These are phyloP conservation scores for Malurus elegans DNA, from an alignment of 2,113 vertebrate genomes.

Conservation along the genomic window DNA sequence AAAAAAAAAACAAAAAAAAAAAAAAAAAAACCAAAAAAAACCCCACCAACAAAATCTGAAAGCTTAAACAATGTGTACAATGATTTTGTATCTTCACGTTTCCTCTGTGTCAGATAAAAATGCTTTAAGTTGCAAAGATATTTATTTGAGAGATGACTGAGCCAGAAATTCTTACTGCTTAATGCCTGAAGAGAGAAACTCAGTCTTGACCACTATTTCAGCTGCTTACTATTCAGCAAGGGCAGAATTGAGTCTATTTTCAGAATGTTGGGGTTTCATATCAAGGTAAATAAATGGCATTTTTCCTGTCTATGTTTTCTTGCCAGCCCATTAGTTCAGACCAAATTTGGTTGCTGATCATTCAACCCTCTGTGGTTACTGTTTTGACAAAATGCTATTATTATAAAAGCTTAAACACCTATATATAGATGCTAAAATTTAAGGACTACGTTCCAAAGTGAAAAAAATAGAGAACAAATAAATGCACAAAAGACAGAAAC, in stretches of 20 bases:
- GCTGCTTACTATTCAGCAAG: neutral
- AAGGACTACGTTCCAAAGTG: neutral
- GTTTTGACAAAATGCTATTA: neutral
- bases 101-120: neutral
- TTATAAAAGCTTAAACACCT: neutral
- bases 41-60: neutral
- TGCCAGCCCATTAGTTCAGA: neutral
- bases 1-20: neutral
- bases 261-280: rapidly evolving
- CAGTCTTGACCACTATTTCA: neutral
- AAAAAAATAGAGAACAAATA: neutral
- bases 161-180: neutral
- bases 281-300: neutral
- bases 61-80: neutral
- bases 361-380: neutral
- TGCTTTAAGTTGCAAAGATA: neutral
- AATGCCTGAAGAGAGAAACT: neutral
- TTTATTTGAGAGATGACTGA: neutral
- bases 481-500: neutral
- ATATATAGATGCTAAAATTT: neutral
- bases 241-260: neutral
- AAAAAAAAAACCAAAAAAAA: too few species aligned
- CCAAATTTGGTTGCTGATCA: neutral
- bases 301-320: neutral
- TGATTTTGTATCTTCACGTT: neutral